These are phyloP conservation scores for mouse (Mus musculus) DNA, from an alignment of 2,113 vertebrate genomes.

Conservation along the genomic window GRCm39 chr4:84295001-84295500, in stretches of 20 bases:
- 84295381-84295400: conserved; percentile 39
- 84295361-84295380: conserved; percentile 24
- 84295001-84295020: conserved; percentile 28
- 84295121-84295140: not conserved
- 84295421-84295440: conserved; percentile 42
- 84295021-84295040: not conserved
- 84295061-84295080: conserved; percentile 29
- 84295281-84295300: not conserved
- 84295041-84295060: not conserved
- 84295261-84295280: not conserved
- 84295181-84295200: not conserved
- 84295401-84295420: conserved; percentile 55
- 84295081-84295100: conserved; percentile 11
- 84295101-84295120: conserved; percentile 30
- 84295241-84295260: conserved; percentile 15
- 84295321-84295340: not conserved
- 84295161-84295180: not conserved
- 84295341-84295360: not conserved
- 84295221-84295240: not conserved
- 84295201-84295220: conserved; percentile 4
- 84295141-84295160: not conserved
- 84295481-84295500: conserved; percentile 58
- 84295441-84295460: conserved; percentile 46
- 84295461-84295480: conserved; percentile 49
- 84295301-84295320: not conserved